Evolutionary conservation across 1,140 invertebrate genomes (phyloP).

Genomic region (Drosophila jambulina): DNA sequence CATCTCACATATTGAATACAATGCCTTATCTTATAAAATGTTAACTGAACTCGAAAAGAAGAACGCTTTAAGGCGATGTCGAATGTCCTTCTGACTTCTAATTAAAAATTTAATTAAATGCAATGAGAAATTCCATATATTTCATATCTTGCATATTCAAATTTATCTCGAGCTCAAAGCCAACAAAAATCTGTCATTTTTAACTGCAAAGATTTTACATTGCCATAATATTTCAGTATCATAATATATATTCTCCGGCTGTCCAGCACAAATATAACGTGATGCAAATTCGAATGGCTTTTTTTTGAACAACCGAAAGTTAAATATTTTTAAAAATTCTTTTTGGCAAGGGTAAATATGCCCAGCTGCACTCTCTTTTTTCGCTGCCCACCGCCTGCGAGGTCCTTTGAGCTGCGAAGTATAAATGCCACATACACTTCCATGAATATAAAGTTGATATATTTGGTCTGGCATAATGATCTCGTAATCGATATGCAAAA

Average conservation of each 20-base stretch:
- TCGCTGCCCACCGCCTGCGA: not conserved
- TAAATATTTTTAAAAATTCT: slow-evolving; percentile 1
- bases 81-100: too few species aligned
- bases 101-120: too few species aligned
- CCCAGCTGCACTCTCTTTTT: not conserved
- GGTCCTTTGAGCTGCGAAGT: slow-evolving; percentile 2
- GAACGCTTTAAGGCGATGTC: too few species aligned
- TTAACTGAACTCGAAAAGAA: not conserved
- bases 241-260: not conserved
- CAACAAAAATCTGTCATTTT: not conserved
- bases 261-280: not conserved
- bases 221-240: not conserved
- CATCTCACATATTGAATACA: not conserved
- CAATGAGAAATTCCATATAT: too few species aligned
- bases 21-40: not conserved
- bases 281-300: not conserved
- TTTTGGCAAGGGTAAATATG: slow-evolving; percentile 3
- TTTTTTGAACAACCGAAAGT: not conserved
- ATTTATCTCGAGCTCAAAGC: not conserved
- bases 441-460: slow-evolving; percentile 58
- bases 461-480: slow-evolving; percentile 52
- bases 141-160: not conserved
- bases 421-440: slow-evolving; percentile 15
- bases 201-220: not conserved
- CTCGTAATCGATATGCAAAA: slow-evolving; percentile 57